Conservation (phyloP, 2,888 invertebrate species). For the Petrolisthes cinctipes region DNA sequence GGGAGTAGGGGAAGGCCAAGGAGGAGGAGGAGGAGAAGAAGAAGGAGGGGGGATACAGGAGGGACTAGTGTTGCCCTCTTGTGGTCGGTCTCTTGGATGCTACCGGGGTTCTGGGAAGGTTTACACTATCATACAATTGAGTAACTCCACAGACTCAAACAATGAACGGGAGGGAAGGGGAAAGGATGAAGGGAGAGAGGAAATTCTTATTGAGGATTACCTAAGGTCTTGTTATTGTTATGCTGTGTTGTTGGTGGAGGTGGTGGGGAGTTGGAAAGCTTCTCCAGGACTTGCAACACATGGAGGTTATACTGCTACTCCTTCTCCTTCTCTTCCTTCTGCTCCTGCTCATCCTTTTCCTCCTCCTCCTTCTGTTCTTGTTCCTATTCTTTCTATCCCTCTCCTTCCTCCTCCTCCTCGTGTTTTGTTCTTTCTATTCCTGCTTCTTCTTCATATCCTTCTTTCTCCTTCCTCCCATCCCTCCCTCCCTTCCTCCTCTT, state of each 20-base stretch:
- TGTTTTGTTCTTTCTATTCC: background rate
- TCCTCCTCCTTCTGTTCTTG: no score
- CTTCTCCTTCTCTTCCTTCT: background rate
- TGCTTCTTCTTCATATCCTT: background rate
- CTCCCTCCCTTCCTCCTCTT: background rate
- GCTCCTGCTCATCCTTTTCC: no score
- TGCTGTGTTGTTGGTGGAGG: background rate
- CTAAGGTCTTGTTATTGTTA: no score
- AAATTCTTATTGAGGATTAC: no score
- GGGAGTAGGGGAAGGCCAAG: background rate
- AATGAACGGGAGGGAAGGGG: background rate
- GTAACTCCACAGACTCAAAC: background rate
- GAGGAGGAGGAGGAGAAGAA: constrained; percentile 1
- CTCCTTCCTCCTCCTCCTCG: background rate
- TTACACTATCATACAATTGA: background rate
- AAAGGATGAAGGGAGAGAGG: background rate
- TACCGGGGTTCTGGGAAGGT: constrained; percentile 27
- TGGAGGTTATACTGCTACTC: no score
- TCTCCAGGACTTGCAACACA: no score
- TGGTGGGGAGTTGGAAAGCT: background rate
- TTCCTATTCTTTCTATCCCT: no score
- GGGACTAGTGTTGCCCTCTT: constrained; percentile 29
- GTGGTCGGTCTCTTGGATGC: background rate
- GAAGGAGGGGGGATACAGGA: background rate
- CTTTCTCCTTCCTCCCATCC: background rate